Evolutionary conservation across 1,140 invertebrate genomes (phyloP), one percentile per base, ranked within the genome.

Genomic region (Grapholita molesta): DNA sequence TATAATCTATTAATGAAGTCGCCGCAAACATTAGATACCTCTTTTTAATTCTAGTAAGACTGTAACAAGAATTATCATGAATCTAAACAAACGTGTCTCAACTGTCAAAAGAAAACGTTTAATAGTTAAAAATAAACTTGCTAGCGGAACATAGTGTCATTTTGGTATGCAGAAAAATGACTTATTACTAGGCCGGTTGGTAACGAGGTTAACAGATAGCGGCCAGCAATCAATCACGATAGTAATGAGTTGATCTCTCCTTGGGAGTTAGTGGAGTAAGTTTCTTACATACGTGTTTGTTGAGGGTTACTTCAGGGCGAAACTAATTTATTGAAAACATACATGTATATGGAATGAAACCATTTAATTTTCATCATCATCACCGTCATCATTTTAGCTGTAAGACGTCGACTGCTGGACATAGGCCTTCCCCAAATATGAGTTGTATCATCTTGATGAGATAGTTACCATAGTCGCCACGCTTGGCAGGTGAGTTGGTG

Each of bases 201-300:
- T 61, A 61, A 61, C 55, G 25, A 61, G 55, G 55, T 61, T 61
- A 61, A 24, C 25, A 28, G 55, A 61, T 61, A 28, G 55, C 55
- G 24, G 42, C 42, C 24, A 11, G 55, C 24, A 61, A 61, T 61
- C 55, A 61, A 61, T 61, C 55, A 61, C 55, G 25, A 61, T 28
- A 61, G 55, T 61, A 61, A 61, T 28, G 55, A 61, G 55, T 61
- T 30, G 25, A 61, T 61, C 24, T 61, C 28, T 28, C 28, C 25
- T 61, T 32, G 15, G 5, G 7, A 48, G 18, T 21, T 6, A 9
- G 15, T 48, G 6, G 42, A 48, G 42, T 6, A n/a, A 12, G 38
- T 42, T 42, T 42, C 3, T 12, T n/a, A 15, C 35, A 42, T 42
- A n/a, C 15, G 38, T 42, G 2, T 35, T 35, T 35, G 12, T 12